Base-by-base conservation (phyloP, 2,797 vertebrate species). In the Aplochiton taeniatus region DNA sequence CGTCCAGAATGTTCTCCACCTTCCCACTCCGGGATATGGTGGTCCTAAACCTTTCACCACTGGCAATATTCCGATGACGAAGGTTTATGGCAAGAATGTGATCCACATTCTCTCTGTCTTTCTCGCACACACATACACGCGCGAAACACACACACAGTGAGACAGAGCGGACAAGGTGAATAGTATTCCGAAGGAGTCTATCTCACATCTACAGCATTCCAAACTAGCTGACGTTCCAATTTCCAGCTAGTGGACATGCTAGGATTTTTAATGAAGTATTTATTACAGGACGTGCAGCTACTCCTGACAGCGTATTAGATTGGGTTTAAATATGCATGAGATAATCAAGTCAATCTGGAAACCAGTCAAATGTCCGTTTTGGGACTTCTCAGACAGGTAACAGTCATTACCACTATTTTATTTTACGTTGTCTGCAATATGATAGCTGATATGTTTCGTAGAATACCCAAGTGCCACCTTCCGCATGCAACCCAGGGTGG, bases 1-100 rank as follows among this genome's bases (percentile, higher is more conserved):
- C 63, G 63, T 80, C 70, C 66, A 43, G 12, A 71, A 73, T 3
- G 47, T 79, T 66, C 65, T 79, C 44, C 61, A 13, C 11, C 56
- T 72, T 70, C 68, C 61, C 9, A 65, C 66, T 72, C 56, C 1
- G 42, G 48, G 67, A 70, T 73, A 76, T 76, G 69, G 11, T 12
- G 46, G 58, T 73, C 64, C 74, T 85, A 78, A 82, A 82, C 73
- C 77, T 74, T 70, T 74, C 79, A 80, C 70, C 62, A 57, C 46
- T 5, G 12, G 61, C 73, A 69, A 69, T 76, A 70, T 75, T 75
- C 71, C 60, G 45, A 45, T 83, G 83, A 86, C 58, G 63, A 70
- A 85, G 85, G 77, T 80, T 85, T 74, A 87, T 83, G 85, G 80
- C 68, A 68, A 66, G 63, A 61, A 82, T 82, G 80, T 82, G 83